phyloP scores from a whole-genome alignment of 2,888 invertebrate species.

The Escarpia spicata region DNA sequence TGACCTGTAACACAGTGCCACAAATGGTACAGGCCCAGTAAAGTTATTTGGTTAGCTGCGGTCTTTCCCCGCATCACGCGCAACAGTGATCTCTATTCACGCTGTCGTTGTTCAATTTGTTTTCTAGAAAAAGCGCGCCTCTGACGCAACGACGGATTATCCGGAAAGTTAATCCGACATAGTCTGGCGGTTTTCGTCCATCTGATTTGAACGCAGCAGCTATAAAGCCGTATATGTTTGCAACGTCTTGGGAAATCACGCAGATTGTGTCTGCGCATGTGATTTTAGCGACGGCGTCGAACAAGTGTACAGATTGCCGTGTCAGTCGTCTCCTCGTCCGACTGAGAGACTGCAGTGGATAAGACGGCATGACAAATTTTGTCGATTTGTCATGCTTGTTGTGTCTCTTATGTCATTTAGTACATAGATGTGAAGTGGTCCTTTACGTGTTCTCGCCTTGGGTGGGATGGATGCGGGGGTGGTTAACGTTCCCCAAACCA shows the following conservation, averaged over 20 bases:
- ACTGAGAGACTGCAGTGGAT: background rate
- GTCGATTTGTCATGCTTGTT: background rate
- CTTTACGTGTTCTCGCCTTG: background rate
- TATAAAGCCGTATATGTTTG: background rate
- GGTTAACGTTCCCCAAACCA: too few relatives aligned
- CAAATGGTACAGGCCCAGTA: background rate
- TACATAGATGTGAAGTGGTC: background rate
- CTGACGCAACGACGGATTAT: background rate
- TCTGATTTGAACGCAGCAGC: background rate
- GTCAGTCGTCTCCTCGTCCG: background rate
- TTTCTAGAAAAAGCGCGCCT: background rate
- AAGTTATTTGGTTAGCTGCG: background rate
- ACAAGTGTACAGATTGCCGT: background rate
- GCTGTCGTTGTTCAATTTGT: background rate
- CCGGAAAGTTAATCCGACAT: background rate
- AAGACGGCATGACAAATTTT: background rate
- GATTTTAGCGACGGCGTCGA: background rate
- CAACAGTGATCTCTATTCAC: background rate
- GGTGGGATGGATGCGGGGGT: background rate
- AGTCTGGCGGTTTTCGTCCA: background rate
- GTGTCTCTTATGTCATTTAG: background rate
- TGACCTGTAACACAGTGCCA: background rate
- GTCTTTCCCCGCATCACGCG: background rate
- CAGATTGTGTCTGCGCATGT: background rate
- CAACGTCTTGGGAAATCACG: background rate